Evolutionary conservation across 2,797 vertebrate species (phyloP).

Genomic region (Hephaestus fuliginosus): DNA sequence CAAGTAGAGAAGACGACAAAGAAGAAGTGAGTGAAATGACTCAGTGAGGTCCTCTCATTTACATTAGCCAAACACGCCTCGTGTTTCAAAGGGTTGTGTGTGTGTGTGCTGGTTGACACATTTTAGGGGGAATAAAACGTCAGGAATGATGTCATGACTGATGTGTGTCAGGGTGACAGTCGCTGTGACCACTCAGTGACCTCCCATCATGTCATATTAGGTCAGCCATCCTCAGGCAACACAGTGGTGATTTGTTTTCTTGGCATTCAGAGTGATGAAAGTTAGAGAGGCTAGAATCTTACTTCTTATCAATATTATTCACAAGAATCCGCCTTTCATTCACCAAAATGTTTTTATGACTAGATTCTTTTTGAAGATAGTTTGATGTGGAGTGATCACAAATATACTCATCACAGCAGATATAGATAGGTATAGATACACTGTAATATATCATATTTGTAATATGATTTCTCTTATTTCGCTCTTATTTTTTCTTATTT

Average conservation of each 20-base stretch:
- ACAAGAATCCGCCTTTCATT: neutral
- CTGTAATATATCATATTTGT: too few relatives aligned
- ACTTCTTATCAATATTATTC: neutral
- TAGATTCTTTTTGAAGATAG: too few relatives aligned
- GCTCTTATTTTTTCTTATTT: neutral
- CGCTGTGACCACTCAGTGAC: slow-evolving; percentile 15
- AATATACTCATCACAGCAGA: too few relatives aligned
- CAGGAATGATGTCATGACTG: slow-evolving; percentile 13
- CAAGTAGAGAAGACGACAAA: too few relatives aligned
- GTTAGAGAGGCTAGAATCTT: neutral
- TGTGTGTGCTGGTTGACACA: neutral
- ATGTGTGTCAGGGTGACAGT: neutral
- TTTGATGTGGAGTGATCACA: too few relatives aligned
- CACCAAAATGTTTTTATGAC: too few relatives aligned
- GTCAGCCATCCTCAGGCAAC: neutral
- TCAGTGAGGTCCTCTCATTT: neutral
- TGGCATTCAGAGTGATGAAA: neutral
- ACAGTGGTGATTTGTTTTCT: neutral
- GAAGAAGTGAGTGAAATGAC: neutral
- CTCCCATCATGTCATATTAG: neutral
- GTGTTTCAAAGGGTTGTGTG: neutral
- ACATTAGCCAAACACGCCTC: neutral
- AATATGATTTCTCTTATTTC: neutral
- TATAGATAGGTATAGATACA: too few relatives aligned
- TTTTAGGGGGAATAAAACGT: neutral